Evolutionary conservation across 1,140 invertebrate genomes (phyloP).

Genomic region (Macrostomum lignano): DNA sequence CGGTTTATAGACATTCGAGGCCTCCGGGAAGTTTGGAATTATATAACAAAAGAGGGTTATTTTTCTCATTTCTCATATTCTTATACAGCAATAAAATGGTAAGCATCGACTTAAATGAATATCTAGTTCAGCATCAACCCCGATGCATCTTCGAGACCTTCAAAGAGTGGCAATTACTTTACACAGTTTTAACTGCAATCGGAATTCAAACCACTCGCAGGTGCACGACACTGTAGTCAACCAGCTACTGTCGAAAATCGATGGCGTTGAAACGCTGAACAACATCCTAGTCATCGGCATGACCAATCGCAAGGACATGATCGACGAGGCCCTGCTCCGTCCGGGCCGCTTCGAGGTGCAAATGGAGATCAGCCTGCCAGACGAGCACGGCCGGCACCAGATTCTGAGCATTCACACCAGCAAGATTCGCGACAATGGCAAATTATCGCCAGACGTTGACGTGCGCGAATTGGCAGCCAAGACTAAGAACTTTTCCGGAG

Average conservation of each 20-base stretch:
- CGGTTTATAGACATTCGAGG: no score
- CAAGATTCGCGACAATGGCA: constrained; percentile 62
- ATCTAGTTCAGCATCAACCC: no score
- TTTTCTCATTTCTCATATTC: no score
- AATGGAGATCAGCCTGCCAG: constrained; percentile 39
- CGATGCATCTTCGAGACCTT: no score
- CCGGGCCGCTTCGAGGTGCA: constrained; percentile 65
- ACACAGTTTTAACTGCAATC: no score
- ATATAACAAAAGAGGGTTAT: no score
- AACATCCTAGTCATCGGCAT: constrained; percentile 87
- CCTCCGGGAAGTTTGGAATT: no score
- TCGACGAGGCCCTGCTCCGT: constrained; percentile 81
- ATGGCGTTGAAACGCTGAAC: constrained; percentile 92
- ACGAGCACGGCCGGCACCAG: constrained; percentile 64
- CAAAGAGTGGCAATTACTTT: no score
- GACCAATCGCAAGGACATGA: constrained; percentile 83
- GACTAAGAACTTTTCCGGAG: constrained; percentile 96
- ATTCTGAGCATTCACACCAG: constrained; percentile 87
- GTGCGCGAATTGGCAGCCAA: constrained; percentile 46
- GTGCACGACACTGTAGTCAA: constrained; percentile 98
- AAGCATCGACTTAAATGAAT: no score
- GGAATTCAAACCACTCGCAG: no score
- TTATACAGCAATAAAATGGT: no score
- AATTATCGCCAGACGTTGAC: constrained; percentile 62
- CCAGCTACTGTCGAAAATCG: constrained; percentile 88